phyloP scores from a whole-genome alignment of 2,888 invertebrate species.

The Tupiocoris notatus region DNA sequence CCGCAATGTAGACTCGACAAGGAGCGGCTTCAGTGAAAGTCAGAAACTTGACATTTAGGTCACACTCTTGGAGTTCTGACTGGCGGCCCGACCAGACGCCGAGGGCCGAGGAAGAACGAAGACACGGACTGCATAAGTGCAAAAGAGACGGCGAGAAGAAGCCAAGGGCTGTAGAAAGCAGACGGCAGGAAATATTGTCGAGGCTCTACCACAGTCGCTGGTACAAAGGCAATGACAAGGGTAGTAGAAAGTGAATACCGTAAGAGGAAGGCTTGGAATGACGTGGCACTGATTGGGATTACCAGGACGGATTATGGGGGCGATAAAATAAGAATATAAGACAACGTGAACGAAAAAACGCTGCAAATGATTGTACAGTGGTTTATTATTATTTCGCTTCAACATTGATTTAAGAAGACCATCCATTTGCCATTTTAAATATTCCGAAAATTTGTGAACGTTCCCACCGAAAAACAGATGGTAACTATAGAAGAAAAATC shows the following conservation, averaged over 20 bases:
- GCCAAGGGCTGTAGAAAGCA: neutral
- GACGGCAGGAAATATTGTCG: neutral
- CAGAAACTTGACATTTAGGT: constrained; percentile 33
- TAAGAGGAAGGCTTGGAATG: neutral
- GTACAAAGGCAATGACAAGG: neutral
- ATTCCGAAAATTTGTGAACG: too few relatives aligned
- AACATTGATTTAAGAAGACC: too few relatives aligned
- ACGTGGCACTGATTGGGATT: neutral
- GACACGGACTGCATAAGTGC: neutral
- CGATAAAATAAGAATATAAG: neutral
- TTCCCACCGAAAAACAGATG: too few relatives aligned
- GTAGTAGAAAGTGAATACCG: neutral
- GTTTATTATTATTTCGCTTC: too few relatives aligned
- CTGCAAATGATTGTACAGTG: too few relatives aligned
- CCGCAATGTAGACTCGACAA: neutral
- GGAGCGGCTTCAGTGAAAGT: constrained; percentile 18
- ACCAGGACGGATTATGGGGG: neutral
- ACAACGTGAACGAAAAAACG: too few relatives aligned
- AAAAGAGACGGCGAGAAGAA: neutral
- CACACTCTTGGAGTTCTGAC: neutral
- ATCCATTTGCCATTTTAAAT: too few relatives aligned
- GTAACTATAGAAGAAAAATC: too few relatives aligned
- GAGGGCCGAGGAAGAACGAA: too few relatives aligned
- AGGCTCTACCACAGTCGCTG: neutral
- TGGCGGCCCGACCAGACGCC: neutral